phyloP scores from a whole-genome alignment of 2,888 invertebrate genomes.

The Drosophila koepferae region DNA sequence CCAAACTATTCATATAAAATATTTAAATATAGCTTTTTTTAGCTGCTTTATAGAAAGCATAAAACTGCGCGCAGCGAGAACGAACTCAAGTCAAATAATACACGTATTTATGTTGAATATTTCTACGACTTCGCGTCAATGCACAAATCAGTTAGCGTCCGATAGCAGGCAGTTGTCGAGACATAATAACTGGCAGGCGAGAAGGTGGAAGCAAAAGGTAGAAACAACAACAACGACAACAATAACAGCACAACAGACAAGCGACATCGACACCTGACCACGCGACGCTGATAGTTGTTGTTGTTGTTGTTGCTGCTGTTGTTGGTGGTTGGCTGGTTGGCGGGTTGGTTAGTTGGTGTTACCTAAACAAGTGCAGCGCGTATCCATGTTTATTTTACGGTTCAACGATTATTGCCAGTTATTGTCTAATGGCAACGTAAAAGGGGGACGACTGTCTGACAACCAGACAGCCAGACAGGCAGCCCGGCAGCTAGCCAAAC shows the following conservation, averaged over 20 bases:
- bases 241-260: constrained; percentile 28
- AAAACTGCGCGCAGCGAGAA: constrained; percentile 20
- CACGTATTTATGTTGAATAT: constrained; percentile 76
- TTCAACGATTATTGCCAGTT: constrained; percentile 82
- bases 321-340: constrained; percentile 26
- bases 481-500: constrained; percentile 25
- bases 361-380: constrained; percentile 80
- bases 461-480: constrained; percentile 10
- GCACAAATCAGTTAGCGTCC: constrained; percentile 80
- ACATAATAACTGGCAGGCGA: constrained; percentile 42
- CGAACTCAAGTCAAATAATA: constrained; percentile 19
- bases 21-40: background rate
- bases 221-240: constrained; percentile 55
- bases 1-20: background rate
- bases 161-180: constrained; percentile 50
- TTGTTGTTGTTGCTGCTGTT: constrained; percentile 14
- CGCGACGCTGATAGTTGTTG: constrained; percentile 36
- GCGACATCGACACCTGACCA: constrained; percentile 75
- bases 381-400: constrained; percentile 82
- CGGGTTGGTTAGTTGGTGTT: constrained; percentile 45
- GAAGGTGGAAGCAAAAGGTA: constrained; percentile 7
- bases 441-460: constrained; percentile 54
- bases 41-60: constrained; percentile 10
- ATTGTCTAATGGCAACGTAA: constrained; percentile 74
- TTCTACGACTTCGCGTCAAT: constrained; percentile 78